Percentiles rank a stretch among this genome's conserved stretches.
Evolutionary conservation across 2,888 invertebrate species (phyloP).

Genomic region (Frankliniella intonsa): DNA sequence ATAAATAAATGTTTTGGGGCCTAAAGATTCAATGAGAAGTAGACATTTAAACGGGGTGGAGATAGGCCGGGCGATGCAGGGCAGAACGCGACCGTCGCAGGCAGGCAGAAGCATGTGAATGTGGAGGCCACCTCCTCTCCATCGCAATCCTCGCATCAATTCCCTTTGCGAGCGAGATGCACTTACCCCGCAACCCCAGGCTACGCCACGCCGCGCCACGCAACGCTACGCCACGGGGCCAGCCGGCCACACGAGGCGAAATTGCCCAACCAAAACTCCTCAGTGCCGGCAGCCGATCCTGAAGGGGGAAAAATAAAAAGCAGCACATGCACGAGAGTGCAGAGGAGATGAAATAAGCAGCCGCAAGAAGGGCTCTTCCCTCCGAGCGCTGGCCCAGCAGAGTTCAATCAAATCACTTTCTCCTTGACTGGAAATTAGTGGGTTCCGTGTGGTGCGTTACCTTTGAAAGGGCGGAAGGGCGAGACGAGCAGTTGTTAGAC

Average conservation of each 20-base stretch:
- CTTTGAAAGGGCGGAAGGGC: background rate
- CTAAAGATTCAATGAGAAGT: too few relatives aligned
- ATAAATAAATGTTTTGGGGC: too few relatives aligned
- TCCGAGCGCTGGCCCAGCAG: background rate
- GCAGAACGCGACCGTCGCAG: too few relatives aligned
- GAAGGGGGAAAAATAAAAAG: too few relatives aligned
- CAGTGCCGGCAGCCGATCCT: background rate
- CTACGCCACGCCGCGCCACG: background rate
- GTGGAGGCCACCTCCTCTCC: too few relatives aligned
- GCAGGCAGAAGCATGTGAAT: too few relatives aligned
- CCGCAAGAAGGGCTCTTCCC: background rate
- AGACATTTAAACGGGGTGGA: too few relatives aligned
- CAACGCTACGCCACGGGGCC: background rate
- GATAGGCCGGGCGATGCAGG: too few relatives aligned
- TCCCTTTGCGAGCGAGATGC: too few relatives aligned
- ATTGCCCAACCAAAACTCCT: background rate
- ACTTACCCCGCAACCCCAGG: too few relatives aligned
- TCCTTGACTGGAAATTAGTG: background rate
- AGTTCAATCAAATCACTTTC: constrained; percentile 18
- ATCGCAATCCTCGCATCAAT: too few relatives aligned
- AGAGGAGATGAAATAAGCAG: background rate
- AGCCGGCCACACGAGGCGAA: background rate
- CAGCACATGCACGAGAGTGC: background rate
- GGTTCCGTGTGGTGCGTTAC: background rate
- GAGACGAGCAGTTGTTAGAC: background rate